Evolutionary conservation across 2,797 vertebrate species (phyloP).

Genomic region (Onychomys leucogaster): DNA sequence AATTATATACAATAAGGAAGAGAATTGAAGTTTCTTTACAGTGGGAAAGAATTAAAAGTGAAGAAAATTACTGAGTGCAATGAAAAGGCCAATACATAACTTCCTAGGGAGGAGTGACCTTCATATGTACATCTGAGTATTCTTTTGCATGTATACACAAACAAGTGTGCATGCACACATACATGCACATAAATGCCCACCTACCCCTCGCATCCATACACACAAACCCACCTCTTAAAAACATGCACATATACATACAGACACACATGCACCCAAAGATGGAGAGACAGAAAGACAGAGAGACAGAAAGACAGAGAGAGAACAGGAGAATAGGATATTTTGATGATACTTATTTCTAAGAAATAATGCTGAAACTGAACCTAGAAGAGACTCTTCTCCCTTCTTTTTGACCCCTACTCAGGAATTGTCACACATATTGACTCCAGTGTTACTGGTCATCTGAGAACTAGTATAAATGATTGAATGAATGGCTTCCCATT

Average conservation of each 20-base stretch:
- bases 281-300: too few relatives aligned
- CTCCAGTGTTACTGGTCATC: background rate
- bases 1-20: background rate
- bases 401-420: background rate
- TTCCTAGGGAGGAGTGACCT: background rate
- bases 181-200: background rate
- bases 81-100: background rate
- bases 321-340: background rate
- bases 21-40: slow-evolving; percentile 11
- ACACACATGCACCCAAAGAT: too few relatives aligned
- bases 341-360: background rate
- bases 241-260: background rate
- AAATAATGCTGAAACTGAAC: background rate
- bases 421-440: background rate
- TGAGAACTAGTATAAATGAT: background rate
- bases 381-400: background rate
- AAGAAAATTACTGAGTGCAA: background rate
- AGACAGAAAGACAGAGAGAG: background rate
- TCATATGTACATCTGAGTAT: background rate
- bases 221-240: background rate
- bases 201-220: background rate
- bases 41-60: slow-evolving; percentile 35
- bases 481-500: background rate
- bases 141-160: background rate
- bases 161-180: background rate